phyloP scores from a whole-genome alignment of 2,888 invertebrate species.

The Melieria picta region DNA sequence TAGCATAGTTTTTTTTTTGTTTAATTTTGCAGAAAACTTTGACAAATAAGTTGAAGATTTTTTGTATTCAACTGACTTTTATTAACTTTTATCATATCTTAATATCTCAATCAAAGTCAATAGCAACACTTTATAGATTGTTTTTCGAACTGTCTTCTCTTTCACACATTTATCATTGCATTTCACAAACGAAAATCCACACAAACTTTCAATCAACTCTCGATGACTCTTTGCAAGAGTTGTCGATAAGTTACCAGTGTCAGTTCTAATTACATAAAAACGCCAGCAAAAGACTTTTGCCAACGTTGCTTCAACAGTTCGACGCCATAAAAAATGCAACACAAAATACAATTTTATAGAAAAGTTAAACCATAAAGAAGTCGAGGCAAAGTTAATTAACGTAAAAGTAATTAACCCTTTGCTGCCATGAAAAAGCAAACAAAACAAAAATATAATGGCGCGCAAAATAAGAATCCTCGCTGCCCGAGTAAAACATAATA shows the following conservation, averaged over 20 bases:
- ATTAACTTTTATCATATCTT: too few species aligned
- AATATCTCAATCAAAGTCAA: too few species aligned
- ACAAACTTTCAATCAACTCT: too few species aligned
- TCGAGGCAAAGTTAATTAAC: conserved; percentile 22
- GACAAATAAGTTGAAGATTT: too few species aligned
- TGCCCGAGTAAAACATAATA: neutral
- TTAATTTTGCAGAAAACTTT: too few species aligned
- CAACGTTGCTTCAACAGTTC: too few species aligned
- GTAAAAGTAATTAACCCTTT: conserved; percentile 10
- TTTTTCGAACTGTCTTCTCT: too few species aligned
- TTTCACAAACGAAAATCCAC: too few species aligned
- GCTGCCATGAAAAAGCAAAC: neutral
- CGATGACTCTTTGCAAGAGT: neutral
- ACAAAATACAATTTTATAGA: neutral
- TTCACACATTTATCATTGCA: too few species aligned
- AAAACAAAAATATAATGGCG: neutral
- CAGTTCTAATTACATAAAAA: neutral
- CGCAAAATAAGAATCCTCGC: neutral
- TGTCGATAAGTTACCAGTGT: neutral
- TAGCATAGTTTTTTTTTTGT: too few species aligned
- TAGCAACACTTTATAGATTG: too few species aligned
- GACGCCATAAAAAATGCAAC: neutral
- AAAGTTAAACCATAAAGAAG: conserved; percentile 10
- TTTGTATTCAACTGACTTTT: too few species aligned
- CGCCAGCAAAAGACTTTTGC: neutral